phyloP scores from a whole-genome alignment of 2,797 vertebrate species.

The Babyrousa celebensis region DNA sequence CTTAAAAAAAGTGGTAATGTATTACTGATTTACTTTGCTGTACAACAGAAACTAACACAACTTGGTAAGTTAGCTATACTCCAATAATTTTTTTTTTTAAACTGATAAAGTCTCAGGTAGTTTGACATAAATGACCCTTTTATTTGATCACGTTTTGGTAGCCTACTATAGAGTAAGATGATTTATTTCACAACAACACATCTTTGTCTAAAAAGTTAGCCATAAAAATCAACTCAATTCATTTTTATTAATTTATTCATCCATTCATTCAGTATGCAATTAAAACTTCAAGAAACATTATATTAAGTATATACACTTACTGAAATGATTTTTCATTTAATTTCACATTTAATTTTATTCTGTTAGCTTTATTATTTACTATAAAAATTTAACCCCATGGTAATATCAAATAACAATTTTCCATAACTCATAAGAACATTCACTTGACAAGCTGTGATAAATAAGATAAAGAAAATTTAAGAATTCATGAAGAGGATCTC shows the following conservation, averaged over 20 bases:
- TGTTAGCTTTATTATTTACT: not conserved
- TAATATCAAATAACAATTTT: not conserved
- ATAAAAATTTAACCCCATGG: not conserved
- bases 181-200: not conserved
- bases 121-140: not conserved
- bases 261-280: not conserved
- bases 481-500: not conserved
- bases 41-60: no score
- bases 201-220: slow-evolving; percentile 14
- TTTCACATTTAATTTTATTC: not conserved
- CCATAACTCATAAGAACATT: not conserved
- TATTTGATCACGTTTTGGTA: not conserved
- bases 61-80: no score
- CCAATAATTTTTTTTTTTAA: no score
- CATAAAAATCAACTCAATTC: not conserved
- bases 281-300: not conserved
- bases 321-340: not conserved
- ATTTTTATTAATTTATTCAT: not conserved
- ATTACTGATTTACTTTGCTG: no score
- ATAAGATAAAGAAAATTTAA: not conserved
- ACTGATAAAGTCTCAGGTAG: not conserved
- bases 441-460: not conserved
- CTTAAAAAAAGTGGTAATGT: not conserved
- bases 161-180: not conserved
- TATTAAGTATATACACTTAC: not conserved